A percentile compares a stretch with the other conserved stretches of the same genome.
Conservation (phyloP, 2,113 vertebrate species). For the Ranitomeya variabilis region DNA sequence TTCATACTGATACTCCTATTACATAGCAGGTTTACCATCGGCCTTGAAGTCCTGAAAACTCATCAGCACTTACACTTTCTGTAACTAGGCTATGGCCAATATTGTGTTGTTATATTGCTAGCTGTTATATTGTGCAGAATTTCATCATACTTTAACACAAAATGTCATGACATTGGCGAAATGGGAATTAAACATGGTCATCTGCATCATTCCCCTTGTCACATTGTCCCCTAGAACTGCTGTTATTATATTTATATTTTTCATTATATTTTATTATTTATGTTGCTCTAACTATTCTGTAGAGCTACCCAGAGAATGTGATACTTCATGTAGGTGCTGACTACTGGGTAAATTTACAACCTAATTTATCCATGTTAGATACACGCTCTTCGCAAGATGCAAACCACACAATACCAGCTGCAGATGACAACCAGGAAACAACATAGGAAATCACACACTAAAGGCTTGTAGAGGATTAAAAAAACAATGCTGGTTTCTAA, state of each 20-base stretch:
- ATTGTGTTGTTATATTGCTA: not conserved
- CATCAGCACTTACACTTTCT: not conserved
- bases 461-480: too few species aligned
- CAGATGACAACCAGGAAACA: not conserved
- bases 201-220: not conserved
- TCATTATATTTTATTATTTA: constrained; percentile 5
- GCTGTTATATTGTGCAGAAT: not conserved
- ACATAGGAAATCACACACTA: not conserved
- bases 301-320: not conserved
- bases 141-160: not conserved
- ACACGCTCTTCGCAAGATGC: not conserved
- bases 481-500: too few species aligned
- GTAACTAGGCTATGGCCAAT: not conserved
- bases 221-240: not conserved
- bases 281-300: not conserved
- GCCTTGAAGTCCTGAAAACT: not conserved
- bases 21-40: not conserved
- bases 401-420: not conserved
- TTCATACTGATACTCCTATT: too few species aligned
- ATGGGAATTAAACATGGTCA: not conserved
- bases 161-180: not conserved
- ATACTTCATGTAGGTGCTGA: not conserved
- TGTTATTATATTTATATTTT: constrained; percentile 4
- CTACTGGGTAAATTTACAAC: not conserved
- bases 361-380: not conserved